These are phyloP conservation scores for Tursiops truncatus DNA, from an alignment of 2,113 vertebrate genomes.

Conservation along the genomic window DNA sequence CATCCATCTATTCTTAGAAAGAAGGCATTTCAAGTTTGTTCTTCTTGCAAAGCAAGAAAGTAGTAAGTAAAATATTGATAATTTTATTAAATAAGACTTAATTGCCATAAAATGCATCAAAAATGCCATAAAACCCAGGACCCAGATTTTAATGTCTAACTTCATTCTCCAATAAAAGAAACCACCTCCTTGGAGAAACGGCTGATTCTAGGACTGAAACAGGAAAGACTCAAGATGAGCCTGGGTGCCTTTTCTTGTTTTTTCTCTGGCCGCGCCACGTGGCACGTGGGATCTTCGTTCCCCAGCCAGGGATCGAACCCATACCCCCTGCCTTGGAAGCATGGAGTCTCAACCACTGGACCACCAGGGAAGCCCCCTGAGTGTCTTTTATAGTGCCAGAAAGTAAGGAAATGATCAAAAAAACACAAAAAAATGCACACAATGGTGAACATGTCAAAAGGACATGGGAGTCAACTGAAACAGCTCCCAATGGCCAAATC, in stretches of 20 bases:
- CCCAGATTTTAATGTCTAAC: not conserved
- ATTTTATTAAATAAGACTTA: not conserved
- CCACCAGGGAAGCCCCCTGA: not conserved
- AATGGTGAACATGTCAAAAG: not conserved
- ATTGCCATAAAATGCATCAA: not conserved
- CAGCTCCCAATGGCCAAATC: not conserved
- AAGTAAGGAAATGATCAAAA: not conserved
- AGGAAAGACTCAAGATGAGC: not conserved
- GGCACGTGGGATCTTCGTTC: too few relatives aligned
- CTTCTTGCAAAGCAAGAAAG: not conserved
- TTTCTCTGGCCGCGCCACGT: too few relatives aligned
- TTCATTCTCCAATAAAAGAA: not conserved
- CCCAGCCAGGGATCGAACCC: too few relatives aligned
- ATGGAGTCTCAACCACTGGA: too few relatives aligned
- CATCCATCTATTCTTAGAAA: not conserved
- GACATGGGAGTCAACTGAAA: not conserved
- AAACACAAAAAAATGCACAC: not conserved
- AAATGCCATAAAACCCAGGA: not conserved
- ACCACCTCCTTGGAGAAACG: not conserved
- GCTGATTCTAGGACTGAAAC: not conserved
- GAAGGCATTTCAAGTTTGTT: not conserved
- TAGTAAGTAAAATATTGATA: not conserved
- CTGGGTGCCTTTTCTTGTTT: not conserved
- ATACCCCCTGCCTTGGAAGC: too few relatives aligned
- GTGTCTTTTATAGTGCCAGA: not conserved